These are phyloP conservation scores for Rhinolophus ferrumequinum DNA, from an alignment of 2,113 vertebrate genomes.

Conservation along the genomic window DNA sequence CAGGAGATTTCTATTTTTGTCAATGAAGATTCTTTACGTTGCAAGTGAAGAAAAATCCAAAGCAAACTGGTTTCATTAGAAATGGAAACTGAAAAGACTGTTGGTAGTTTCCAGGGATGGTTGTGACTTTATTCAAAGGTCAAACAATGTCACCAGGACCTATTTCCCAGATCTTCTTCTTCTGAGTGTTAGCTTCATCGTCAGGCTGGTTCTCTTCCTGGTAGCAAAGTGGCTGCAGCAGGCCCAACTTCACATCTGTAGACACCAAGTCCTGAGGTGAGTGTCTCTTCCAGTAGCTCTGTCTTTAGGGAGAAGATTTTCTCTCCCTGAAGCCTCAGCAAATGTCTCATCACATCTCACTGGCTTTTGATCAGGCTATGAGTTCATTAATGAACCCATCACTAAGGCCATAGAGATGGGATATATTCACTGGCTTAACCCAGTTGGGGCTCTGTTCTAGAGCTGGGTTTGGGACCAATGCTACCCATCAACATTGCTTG, in stretches of 20 bases:
- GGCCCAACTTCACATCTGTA: background rate
- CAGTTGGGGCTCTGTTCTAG: background rate
- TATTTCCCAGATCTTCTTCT: background rate
- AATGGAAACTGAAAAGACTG: background rate
- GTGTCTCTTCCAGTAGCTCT: background rate
- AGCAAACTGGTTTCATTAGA: background rate
- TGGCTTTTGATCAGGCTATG: background rate
- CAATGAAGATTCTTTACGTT: background rate
- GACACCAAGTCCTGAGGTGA: background rate
- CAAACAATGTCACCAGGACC: background rate
- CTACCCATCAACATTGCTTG: background rate
- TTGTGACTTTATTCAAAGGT: background rate
- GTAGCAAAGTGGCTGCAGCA: background rate
- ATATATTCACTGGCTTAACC: background rate
- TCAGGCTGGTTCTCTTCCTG: background rate
- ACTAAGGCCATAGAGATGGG: background rate
- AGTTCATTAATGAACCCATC: background rate
- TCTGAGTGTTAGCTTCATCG: background rate
- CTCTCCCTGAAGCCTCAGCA: background rate
- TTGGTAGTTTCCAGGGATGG: background rate
- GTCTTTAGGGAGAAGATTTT: background rate
- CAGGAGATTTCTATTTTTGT: slow-evolving; percentile 19
- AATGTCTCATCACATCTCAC: background rate
- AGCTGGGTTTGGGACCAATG: background rate
- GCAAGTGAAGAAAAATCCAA: background rate